A percentile compares a stretch with the other conserved stretches of the same genome.
phyloP scores from a whole-genome alignment of 2,113 vertebrate genomes.

The Oenanthe oenanthe region DNA sequence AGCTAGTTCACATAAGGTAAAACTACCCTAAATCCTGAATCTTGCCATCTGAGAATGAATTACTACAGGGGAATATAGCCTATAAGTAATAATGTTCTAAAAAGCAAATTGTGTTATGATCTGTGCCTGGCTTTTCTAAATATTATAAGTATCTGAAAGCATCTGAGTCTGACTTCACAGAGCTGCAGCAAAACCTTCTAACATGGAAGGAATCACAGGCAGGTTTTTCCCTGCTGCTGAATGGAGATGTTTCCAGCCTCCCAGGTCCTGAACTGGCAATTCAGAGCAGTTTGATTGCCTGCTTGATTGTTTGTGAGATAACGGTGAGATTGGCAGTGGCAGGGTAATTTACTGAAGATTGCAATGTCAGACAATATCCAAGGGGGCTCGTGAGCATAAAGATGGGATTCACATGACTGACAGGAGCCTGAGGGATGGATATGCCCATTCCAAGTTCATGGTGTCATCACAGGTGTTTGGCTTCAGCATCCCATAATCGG shows the following conservation, averaged over 20 bases:
- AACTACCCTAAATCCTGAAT: not conserved
- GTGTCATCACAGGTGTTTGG: slow-evolving; percentile 57
- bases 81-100: not conserved
- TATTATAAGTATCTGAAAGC: not conserved
- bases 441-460: slow-evolving; percentile 75
- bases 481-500: slow-evolving; percentile 62
- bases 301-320: slow-evolving; percentile 84
- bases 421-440: slow-evolving; percentile 75
- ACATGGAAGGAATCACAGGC: not conserved
- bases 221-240: slow-evolving; percentile 35
- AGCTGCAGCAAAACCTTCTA: slow-evolving; percentile 22
- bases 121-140: not conserved
- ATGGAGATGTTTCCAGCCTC: slow-evolving; percentile 69
- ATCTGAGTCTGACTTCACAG: not conserved
- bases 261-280: slow-evolving; percentile 76
- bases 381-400: slow-evolving; percentile 72
- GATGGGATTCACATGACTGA: slow-evolving; percentile 78
- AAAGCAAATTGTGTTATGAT: not conserved
- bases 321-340: slow-evolving; percentile 82
- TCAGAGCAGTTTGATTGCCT: slow-evolving; percentile 80
- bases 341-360: slow-evolving; percentile 86
- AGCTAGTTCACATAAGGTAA: not conserved
- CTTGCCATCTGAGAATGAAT: not conserved
- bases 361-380: slow-evolving; percentile 79
- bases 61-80: not conserved